phyloP scores from a whole-genome alignment of 2,113 vertebrate species.

The Festucalex cinctus region DNA sequence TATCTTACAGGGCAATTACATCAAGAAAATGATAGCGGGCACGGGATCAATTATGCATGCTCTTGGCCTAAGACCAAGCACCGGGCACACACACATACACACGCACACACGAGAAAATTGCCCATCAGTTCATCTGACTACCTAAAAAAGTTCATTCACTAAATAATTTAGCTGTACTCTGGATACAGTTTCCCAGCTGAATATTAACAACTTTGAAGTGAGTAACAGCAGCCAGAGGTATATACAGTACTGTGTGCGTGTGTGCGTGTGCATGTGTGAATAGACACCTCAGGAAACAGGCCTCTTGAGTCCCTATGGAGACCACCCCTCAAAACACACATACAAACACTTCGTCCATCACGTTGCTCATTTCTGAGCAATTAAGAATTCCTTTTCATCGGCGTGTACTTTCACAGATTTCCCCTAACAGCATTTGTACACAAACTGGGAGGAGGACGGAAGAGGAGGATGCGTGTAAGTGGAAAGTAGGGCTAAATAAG shows the following conservation, averaged over 20 bases:
- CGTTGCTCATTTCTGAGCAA: constrained; percentile 75
- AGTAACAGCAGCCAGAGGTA: constrained; percentile 83
- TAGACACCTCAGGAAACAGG: constrained; percentile 81
- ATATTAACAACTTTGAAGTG: constrained; percentile 99
- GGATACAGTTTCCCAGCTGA: constrained; percentile 99
- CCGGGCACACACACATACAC: constrained; percentile 69
- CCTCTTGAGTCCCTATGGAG: constrained; percentile 73
- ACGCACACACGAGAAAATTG: constrained; percentile 74
- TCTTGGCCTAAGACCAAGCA: constrained; percentile 94
- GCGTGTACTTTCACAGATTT: constrained; percentile 69
- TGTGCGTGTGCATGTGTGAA: constrained; percentile 39
- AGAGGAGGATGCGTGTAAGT: constrained; percentile 17
- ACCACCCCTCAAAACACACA: constrained; percentile 58
- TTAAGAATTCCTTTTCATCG: constrained; percentile 87
- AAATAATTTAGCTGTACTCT: constrained; percentile 99
- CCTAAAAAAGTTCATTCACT: constrained; percentile 99
- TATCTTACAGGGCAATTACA: constrained; percentile 99
- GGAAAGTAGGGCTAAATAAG: constrained; percentile 17
- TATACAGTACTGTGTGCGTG: constrained; percentile 6
- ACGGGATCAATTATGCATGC: constrained; percentile 99
- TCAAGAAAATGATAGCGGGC: constrained; percentile 98
- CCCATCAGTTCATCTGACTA: constrained; percentile 99
- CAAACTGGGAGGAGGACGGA: constrained; percentile 42
- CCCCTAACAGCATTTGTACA: constrained; percentile 63
- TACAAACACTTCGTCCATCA: constrained; percentile 62